Conservation (phyloP, 2,113 vertebrate genomes). For the Eupsittula cactorum region DNA sequence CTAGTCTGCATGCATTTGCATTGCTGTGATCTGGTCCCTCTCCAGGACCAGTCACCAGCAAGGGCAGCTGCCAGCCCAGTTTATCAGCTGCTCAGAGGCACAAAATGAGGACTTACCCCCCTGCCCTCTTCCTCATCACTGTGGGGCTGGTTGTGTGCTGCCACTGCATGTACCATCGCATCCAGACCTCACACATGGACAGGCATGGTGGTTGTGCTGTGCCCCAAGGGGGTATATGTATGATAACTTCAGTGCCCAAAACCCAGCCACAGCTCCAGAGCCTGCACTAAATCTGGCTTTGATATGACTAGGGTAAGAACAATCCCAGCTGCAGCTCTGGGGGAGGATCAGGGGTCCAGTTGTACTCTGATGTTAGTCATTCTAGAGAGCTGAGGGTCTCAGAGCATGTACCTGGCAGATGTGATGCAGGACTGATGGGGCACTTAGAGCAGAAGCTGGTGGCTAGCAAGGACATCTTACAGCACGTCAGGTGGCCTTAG, state of each 20-base stretch:
- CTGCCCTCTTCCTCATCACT: not conserved
- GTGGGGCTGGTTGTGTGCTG: not conserved
- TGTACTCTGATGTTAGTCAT: not conserved
- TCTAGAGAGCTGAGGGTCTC: not conserved
- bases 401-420: not conserved
- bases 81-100: not conserved
- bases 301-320: not conserved
- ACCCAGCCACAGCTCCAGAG: not conserved
- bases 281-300: not conserved
- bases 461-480: not conserved
- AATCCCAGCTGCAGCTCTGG: not conserved
- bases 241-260: not conserved
- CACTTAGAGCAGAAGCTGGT: not conserved
- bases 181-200: not conserved
- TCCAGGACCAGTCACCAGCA: rapidly evolving
- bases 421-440: rapidly evolving
- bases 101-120: not conserved
- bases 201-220: not conserved
- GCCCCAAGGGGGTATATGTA: not conserved
- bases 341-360: not conserved
- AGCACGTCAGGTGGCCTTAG: not conserved
- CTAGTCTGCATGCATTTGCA: not conserved
- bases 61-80: not conserved
- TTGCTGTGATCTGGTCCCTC: not conserved
- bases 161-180: not conserved